phyloP scores from a whole-genome alignment of 2,888 invertebrate genomes.

The Sinohyriopsis cumingii region DNA sequence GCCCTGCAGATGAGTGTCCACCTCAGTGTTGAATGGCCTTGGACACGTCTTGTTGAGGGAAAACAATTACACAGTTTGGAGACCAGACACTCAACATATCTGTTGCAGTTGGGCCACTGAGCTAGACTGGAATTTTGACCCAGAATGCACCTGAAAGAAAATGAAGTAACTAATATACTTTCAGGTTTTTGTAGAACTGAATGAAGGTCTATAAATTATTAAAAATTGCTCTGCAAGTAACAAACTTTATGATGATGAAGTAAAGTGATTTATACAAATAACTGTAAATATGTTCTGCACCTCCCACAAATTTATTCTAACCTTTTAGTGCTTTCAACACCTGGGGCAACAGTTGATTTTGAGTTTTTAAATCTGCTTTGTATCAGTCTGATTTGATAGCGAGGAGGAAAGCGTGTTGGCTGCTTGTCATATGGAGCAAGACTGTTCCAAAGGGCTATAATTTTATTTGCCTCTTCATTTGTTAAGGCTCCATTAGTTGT shows the following conservation, averaged over 20 bases:
- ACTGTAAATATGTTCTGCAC: background rate
- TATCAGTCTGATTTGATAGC: background rate
- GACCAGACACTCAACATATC: conserved; percentile 13
- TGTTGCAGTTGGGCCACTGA: conserved; percentile 13
- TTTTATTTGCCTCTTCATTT: conserved; percentile 1
- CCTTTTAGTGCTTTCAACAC: conserved; percentile 21
- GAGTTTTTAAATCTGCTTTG: conserved; percentile 18
- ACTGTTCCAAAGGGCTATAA: conserved; percentile 8
- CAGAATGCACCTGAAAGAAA: conserved; percentile 16
- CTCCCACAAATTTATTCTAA: background rate
- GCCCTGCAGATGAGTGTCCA: conserved; percentile 8
- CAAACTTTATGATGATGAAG: no score
- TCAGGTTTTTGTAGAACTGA: no score
- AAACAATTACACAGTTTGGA: conserved; percentile 2
- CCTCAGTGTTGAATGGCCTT: background rate
- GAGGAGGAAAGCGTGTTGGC: conserved; percentile 11
- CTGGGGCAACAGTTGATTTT: conserved; percentile 15
- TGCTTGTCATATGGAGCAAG: conserved; percentile 15
- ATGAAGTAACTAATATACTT: background rate
- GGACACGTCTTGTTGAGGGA: background rate
- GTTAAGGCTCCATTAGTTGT: background rate
- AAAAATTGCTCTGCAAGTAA: no score
- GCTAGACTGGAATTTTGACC: conserved; percentile 10
- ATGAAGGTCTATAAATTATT: no score
- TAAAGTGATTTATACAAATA: no score